A percentile compares a stretch with the other conserved stretches of the same genome.
Evolutionary conservation across 2,888 invertebrate species (phyloP).

Genomic region (Bibio marci): DNA sequence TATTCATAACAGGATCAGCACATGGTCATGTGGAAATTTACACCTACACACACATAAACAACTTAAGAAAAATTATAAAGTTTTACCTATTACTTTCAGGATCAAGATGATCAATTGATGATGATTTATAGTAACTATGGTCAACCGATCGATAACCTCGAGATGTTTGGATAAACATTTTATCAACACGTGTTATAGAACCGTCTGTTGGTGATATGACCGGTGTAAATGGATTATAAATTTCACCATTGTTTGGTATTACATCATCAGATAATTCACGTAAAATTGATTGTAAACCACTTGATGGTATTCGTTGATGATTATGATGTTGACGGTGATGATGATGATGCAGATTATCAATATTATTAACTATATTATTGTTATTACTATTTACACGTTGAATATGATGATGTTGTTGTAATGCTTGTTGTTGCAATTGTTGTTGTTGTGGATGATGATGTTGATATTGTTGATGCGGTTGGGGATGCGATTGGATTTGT

Average conservation of each 20-base stretch:
- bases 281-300: slow-evolving; percentile 25
- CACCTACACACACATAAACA: no score
- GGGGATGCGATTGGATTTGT: background rate
- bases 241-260: slow-evolving; percentile 25
- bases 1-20: no score
- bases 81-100: slow-evolving; percentile 1
- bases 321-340: no score
- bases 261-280: slow-evolving; percentile 30
- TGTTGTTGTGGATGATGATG: no score
- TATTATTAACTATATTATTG: no score
- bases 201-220: slow-evolving; percentile 30
- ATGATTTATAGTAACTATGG: slow-evolving; percentile 27
- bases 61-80: no score
- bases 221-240: slow-evolving; percentile 31
- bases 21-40: no score
- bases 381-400: no score
- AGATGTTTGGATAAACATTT: slow-evolving; percentile 31
- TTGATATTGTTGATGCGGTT: no score
- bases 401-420: no score
- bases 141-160: slow-evolving; percentile 30
- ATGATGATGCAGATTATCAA: no score
- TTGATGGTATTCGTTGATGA: slow-evolving; percentile 1
- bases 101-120: slow-evolving; percentile 18
- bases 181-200: slow-evolving; percentile 27
- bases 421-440: no score